Evolutionary conservation across 1,140 invertebrate species (phyloP), one percentile per base, ranked within the genome.

Genomic region (Zaprionus camerounensis): DNA sequence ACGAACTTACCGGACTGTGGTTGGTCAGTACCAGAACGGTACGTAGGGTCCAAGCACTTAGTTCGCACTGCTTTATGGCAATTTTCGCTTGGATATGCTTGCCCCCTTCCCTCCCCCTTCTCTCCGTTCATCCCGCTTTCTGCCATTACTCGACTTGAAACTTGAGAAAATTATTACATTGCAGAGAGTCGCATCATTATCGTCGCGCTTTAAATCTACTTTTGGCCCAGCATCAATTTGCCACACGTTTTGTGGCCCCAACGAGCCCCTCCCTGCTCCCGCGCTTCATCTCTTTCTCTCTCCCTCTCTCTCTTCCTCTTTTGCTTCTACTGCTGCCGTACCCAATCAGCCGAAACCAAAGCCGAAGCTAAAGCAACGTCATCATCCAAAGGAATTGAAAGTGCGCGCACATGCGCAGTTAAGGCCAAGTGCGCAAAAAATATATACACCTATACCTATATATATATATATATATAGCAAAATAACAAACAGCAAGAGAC

Each of bases 381-480:
- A 64, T 65, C 61, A 53, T 61, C 66, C 49, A 80, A 80, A 86
- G 84, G 85, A 87, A 87, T 87, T 84, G 85, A 90, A 87, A 87
- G 84, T 90, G 46, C 58, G 58, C 80, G 82, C 69, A 77, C 80
- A 82, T 80, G 73, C 84, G 83, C 84, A 90, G 90, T 87, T 87
- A 87, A 87, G 84, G 84, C 85, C 84, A 87, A 87, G 85, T 87
- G 84, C 84, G 78, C 81, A 72, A 68, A 79, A 73, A 67, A 71
- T 6, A 67, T 44, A 41, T 49, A 41, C 15, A 41, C 38, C 4
- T 41, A 41, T n/a, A 49, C 41, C 15, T 20, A 49, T 22, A 4
- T 22, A 49, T 49, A 2, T 49, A 5, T 12, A 49, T 49, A 22
- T 12, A 4, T 57, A 62, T 71, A 46, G 62, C 17, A 59, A 82